Percentiles rank a stretch among this genome's conserved stretches.
phyloP scores from a whole-genome alignment of 2,797 vertebrate species.

The Paratrypauchen microcephalus region DNA sequence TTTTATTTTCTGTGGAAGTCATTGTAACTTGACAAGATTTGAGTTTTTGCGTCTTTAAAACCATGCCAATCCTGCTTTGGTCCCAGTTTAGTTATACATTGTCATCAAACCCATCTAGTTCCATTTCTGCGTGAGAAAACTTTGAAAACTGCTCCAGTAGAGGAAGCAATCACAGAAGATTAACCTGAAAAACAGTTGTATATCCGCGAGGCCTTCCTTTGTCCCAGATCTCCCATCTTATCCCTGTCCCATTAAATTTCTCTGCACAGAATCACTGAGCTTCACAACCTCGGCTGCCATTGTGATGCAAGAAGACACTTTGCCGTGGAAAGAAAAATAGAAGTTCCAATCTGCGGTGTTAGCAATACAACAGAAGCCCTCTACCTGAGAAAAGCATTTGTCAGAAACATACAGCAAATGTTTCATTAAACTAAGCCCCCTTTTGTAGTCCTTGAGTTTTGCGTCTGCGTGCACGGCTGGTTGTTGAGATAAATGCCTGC shows the following conservation, averaged over 20 bases:
- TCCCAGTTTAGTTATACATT: neutral
- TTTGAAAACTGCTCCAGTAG: neutral
- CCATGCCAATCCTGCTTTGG: neutral
- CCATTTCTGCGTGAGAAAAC: neutral
- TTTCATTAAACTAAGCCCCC: neutral
- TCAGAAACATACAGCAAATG: neutral
- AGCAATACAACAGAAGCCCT: neutral
- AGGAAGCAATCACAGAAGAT: neutral
- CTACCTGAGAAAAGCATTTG: conserved; percentile 7
- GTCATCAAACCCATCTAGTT: neutral
- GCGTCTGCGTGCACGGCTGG: neutral
- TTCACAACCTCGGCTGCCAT: neutral
- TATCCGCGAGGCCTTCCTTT: neutral
- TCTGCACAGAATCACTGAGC: neutral
- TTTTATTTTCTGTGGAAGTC: too few relatives aligned
- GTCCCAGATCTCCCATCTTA: neutral
- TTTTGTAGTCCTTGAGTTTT: neutral
- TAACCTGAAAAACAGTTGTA: neutral
- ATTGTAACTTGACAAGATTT: too few relatives aligned
- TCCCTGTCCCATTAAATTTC: conserved; percentile 6
- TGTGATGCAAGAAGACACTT: conserved; percentile 1
- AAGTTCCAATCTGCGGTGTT: neutral
- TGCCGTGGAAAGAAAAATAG: neutral
- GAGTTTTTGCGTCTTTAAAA: too few relatives aligned
- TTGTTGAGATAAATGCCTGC: conserved; percentile 5